A percentile compares a stretch with the other conserved stretches of the same genome.
phyloP scores from a whole-genome alignment of 2,797 vertebrate genomes.

The Gallinago solitaria region DNA sequence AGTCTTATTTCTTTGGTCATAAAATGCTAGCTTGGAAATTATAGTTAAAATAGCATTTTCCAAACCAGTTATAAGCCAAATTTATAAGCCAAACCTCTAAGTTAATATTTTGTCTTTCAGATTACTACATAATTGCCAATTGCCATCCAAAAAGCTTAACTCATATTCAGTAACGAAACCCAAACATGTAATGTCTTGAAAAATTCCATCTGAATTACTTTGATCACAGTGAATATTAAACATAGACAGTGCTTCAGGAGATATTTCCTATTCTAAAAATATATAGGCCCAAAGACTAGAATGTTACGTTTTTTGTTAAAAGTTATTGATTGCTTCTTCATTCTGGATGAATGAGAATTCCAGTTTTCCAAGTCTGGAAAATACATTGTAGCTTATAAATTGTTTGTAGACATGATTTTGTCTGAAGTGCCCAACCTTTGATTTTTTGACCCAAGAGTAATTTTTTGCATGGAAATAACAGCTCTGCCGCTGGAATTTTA shows the following conservation, averaged over 20 bases:
- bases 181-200: accelerated
- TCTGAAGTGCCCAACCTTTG: background rate
- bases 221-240: background rate
- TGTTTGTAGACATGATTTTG: background rate
- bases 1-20: background rate
- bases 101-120: background rate
- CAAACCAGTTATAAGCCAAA: background rate
- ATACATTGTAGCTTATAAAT: background rate
- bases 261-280: background rate
- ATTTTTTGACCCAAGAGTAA: background rate
- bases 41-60: background rate
- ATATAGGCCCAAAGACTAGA: background rate
- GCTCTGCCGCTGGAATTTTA: background rate
- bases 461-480: background rate
- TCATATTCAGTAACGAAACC: background rate
- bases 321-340: background rate
- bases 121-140: background rate
- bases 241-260: background rate
- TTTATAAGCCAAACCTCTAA: background rate
- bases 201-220: background rate
- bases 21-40: background rate
- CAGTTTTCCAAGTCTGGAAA: background rate
- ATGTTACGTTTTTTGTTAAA: background rate
- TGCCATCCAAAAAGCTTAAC: background rate
- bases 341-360: background rate